phyloP scores from a whole-genome alignment of 2,888 invertebrate genomes.

The Smittia aterrima region DNA sequence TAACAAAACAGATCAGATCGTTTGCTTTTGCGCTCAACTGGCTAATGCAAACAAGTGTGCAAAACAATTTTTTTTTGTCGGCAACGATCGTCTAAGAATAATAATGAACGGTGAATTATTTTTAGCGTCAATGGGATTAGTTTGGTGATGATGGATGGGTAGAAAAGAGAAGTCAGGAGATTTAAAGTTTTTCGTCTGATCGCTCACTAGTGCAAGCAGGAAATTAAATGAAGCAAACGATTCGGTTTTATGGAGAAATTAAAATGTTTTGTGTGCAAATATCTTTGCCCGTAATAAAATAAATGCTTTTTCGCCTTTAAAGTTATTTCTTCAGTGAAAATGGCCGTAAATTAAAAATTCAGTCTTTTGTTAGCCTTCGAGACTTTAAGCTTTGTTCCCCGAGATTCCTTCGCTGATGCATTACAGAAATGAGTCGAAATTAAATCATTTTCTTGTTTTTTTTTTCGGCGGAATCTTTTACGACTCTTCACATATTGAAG shows the following conservation, averaged over 20 bases:
- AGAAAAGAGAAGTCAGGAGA: neutral
- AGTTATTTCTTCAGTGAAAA: neutral
- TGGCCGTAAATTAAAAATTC: slow-evolving; percentile 9
- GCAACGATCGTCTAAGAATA: neutral
- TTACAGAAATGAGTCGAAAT: neutral
- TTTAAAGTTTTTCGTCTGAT: too few species aligned
- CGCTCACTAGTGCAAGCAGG: neutral
- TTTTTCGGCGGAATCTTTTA: neutral
- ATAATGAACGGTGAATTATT: neutral
- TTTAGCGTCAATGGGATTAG: slow-evolving; percentile 9
- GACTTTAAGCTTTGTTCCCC: neutral
- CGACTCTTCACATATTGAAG: neutral
- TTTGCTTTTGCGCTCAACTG: slow-evolving; percentile 12
- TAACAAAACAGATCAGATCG: neutral
- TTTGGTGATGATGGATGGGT: slow-evolving; percentile 9
- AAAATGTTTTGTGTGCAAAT: slow-evolving; percentile 10
- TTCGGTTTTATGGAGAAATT: slow-evolving; percentile 5
- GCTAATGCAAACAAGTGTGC: slow-evolving; percentile 33
- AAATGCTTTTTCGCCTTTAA: neutral
- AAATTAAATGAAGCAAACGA: too few species aligned
- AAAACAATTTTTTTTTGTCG: neutral
- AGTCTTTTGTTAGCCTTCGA: neutral
- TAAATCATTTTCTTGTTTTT: neutral
- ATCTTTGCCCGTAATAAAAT: neutral
- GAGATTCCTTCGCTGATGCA: neutral